Percentiles rank a stretch among this genome's conserved stretches.
These are phyloP conservation scores for Drosophila conformis DNA, from an alignment of 2,888 invertebrate genomes.

Conservation along the genomic window DNA sequence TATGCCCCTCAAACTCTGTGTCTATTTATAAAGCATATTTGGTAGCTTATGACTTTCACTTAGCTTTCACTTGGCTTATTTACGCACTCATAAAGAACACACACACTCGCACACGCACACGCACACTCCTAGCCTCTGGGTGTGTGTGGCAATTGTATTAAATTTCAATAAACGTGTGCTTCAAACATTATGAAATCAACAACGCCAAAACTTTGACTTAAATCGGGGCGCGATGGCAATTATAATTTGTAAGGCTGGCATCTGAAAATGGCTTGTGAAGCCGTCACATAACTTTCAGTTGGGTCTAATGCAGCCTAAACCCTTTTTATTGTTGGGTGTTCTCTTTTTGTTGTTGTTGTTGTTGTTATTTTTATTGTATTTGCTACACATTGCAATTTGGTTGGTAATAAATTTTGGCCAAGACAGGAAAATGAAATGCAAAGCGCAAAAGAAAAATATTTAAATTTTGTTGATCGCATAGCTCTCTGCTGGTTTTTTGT, in stretches of 20 bases:
- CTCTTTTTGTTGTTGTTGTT: constrained; percentile 1
- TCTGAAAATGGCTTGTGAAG: constrained; percentile 12
- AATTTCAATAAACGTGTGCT: constrained; percentile 67
- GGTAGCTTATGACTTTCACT: constrained; percentile 63
- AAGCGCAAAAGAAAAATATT: constrained; percentile 59
- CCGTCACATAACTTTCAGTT: constrained; percentile 22
- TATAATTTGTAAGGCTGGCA: neutral
- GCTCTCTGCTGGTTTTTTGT: constrained; percentile 11
- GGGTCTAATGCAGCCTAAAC: constrained; percentile 40
- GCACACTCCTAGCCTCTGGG: constrained; percentile 7
- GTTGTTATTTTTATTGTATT: constrained; percentile 13
- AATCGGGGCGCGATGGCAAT: constrained; percentile 18
- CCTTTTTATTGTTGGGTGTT: constrained; percentile 44
- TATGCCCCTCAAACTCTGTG: neutral
- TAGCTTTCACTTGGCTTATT: constrained; percentile 48
- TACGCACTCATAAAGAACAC: constrained; percentile 12
- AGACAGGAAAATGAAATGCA: constrained; percentile 60
- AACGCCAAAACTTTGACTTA: constrained; percentile 20
- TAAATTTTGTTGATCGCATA: constrained; percentile 65
- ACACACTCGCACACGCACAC: neutral
- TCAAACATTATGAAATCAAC: constrained; percentile 52
- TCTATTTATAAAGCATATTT: constrained; percentile 45
- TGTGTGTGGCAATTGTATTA: constrained; percentile 70
- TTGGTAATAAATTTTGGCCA: constrained; percentile 71
- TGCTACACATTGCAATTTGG: constrained; percentile 51